Percentiles rank a stretch among this genome's conserved stretches.
Conservation (phyloP, 2,888 invertebrate genomes). For the Zygothrica quintamaculata region DNA sequence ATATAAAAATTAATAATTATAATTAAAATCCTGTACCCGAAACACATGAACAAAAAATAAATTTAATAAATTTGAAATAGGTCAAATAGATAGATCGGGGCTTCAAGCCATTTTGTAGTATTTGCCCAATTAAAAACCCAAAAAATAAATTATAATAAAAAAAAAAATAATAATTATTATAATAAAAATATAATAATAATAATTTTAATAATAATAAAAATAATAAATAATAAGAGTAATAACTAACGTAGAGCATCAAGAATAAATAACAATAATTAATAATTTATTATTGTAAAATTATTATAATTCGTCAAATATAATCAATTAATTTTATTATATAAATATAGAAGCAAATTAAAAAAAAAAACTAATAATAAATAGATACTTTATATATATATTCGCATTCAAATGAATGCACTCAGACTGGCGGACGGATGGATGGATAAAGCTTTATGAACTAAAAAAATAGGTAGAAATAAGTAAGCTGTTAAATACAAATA, state of each 20-base stretch:
- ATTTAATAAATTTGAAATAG: no score
- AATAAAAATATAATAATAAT: background rate
- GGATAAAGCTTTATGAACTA: conserved; percentile 42
- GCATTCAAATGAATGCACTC: conserved; percentile 17
- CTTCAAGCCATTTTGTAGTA: conserved; percentile 24
- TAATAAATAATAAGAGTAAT: conserved; percentile 6
- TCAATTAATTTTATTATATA: background rate
- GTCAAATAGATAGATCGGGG: conserved; percentile 16
- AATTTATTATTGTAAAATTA: no score
- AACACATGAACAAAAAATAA: no score
- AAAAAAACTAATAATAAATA: background rate
- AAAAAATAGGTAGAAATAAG: conserved; percentile 18
- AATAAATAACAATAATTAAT: background rate
- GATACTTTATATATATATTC: conserved; percentile 1
- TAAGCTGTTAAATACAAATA: conserved; percentile 21
- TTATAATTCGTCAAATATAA: no score
- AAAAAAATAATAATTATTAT: background rate
- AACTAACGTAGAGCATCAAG: conserved; percentile 8
- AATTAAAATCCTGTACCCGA: conserved; percentile 48
- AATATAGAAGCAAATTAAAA: background rate
- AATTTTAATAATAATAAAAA: conserved; percentile 14
- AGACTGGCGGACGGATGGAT: conserved; percentile 28
- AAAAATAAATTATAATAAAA: conserved; percentile 7
- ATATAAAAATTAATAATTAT: no score
- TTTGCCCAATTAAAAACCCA: conserved; percentile 12